Evolutionary conservation across 2,888 invertebrate genomes (phyloP), one percentile per base, ranked within the genome.

Genomic region (Chloromyia formosa): DNA sequence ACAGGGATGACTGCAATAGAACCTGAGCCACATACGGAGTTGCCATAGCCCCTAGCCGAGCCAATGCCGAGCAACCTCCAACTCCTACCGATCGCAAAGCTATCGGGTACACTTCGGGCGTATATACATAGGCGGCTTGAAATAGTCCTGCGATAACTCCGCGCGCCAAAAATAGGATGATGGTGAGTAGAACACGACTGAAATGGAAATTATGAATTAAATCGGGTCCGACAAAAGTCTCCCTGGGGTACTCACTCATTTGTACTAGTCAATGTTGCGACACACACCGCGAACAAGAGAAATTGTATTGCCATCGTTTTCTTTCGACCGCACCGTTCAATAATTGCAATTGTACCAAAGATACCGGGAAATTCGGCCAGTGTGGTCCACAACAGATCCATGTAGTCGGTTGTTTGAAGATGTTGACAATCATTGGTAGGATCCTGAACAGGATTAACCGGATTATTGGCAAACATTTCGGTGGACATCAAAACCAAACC

Each of bases 11-110:
- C 78, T 89, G 88, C 20, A 90, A 82, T 72, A 90, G 82, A 10
- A 97, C 95, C 90, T 97, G 96, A 3, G 97, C 96, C 1, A 97
- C 92, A 81, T 96, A 96, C 0, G 97, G 97, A 0, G 97, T 97
- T 16, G 94, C 86, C 93, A 97, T 96, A 22, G 96, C 96, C 10
- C 97, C 97, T 10, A 97, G 88, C 58, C 97, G 86, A 0, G 96
- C 96, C 87, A 96, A 93, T 0, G 94, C 93, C 80, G 95, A 95
- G 82, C 96, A 95, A 0, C 94, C 93, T 5, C 96, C 96, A n/a
- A 97, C 93, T 0, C 97, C 97, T 4, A 96, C 91, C 1, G 96
- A 93, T 74, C 96, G 86, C 64, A 96, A 86, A 20, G 94, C 93
- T 0, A 95, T 95, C 0, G 97, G 96, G 83, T 96, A 97, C 2